Evolutionary conservation across 2,113 vertebrate species (phyloP), one percentile per base, ranked within the genome.

Genomic region (Pachycephala philippinensis): DNA sequence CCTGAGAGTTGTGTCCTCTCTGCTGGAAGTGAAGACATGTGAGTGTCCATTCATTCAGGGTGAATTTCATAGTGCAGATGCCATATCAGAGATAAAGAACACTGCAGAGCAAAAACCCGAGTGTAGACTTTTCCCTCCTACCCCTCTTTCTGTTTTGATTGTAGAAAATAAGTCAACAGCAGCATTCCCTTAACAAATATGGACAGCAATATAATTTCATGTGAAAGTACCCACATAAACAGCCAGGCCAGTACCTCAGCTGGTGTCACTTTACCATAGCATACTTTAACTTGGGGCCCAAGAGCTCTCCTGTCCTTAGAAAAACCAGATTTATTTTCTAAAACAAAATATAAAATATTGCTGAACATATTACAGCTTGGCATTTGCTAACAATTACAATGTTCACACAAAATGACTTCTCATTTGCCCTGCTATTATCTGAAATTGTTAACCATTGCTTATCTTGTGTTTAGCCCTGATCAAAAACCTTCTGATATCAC

Each of bases 281-380:
- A 72, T 54, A 85, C 63, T 87, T 87, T 47, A 78, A 59, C 68
- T 80, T 64, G 35, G 74, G 44, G 24, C 24, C 39, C 68, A 80
- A 80, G 68, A 86, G 26, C 40, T 69, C 44, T 90, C 47, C 60
- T 64, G 60, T 31, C 33, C 17, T 3, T 65, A 90, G 60, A 21
- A 84, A 95, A 93, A 59, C 0, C 30, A 78, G 39, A 75, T 71
- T 16, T 86, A 49, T 78, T 93, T 96, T 89, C 79, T 64, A 86
- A 81, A 95, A 82, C 31, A 90, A 89, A 95, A 86, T 42, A 61
- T 37, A 71, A 89, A 92, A 53, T 90, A 81, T 63, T 82, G 45
- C 76, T 93, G 72, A 82, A 85, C 85, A 53, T 20, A 42, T 49
- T 78, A 63, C 40, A 61, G 27, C 18, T 75, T 94, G 35, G n/a